A percentile compares a stretch with the other conserved stretches of the same genome.
Conservation (phyloP, 2,113 vertebrate species). For the Cryptomyrus ogoouensis region DNA sequence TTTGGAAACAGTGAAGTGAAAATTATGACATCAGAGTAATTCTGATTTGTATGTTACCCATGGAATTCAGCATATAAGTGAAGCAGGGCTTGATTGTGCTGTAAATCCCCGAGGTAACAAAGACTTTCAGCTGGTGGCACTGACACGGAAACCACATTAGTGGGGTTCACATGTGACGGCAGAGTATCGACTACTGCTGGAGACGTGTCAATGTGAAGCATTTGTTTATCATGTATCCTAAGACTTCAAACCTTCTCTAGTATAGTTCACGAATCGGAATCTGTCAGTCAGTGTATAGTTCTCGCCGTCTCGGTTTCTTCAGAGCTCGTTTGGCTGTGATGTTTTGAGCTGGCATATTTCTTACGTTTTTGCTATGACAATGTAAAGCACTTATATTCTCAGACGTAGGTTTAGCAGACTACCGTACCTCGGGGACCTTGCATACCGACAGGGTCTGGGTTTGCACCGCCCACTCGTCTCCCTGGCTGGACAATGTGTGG, state of each 20-base stretch:
- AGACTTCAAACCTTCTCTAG: not conserved
- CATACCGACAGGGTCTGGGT: not conserved
- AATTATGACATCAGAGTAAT: not conserved
- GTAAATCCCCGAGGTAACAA: not conserved
- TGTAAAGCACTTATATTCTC: conserved; percentile 36
- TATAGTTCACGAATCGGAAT: not conserved
- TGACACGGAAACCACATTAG: not conserved
- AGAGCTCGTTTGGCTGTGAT: not conserved
- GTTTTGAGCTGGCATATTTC: not conserved
- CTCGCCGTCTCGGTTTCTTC: not conserved
- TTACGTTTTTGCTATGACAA: conserved; percentile 12
- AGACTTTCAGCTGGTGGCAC: conserved; percentile 19
- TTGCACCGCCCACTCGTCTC: not conserved
- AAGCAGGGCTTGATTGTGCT: not conserved
- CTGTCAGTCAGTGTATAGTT: not conserved
- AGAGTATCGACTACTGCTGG: too few species aligned
- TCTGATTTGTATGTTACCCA: not conserved
- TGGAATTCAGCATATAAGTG: not conserved
- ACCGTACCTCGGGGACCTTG: not conserved
- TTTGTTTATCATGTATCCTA: not conserved
- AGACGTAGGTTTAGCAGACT: conserved; percentile 1
- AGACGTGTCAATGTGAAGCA: not conserved
- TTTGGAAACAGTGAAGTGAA: not conserved
- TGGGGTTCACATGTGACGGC: not conserved
- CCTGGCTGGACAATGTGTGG: not conserved